A percentile compares a stretch with the other conserved stretches of the same genome.
phyloP scores from a whole-genome alignment of 2,113 vertebrate genomes.

The Chaetorhynchus papuensis region DNA sequence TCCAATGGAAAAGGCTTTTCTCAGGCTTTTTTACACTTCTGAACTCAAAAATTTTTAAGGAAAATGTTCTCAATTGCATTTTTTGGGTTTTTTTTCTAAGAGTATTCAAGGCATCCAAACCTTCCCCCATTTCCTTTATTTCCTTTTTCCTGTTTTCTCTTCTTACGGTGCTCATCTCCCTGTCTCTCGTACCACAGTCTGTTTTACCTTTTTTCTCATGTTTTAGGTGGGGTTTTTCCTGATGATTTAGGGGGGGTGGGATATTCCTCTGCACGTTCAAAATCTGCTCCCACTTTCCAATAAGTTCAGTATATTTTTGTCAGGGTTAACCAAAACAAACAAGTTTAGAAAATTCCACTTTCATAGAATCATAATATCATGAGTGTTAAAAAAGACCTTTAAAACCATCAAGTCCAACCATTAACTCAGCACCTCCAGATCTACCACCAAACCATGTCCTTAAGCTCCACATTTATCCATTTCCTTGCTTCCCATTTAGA shows the following conservation, averaged over 20 bases:
- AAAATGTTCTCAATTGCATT: not conserved
- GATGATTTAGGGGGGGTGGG: not conserved
- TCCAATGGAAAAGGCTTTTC: not conserved
- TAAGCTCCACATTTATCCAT: not conserved
- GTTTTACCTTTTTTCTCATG: not conserved
- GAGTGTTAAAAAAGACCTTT: not conserved
- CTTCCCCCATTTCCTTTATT: not conserved
- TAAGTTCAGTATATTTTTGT: not conserved
- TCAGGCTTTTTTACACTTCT: not conserved
- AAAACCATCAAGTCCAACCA: not conserved
- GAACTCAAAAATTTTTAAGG: not conserved
- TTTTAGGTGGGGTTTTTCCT: not conserved
- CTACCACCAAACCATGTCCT: not conserved
- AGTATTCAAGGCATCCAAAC: not conserved
- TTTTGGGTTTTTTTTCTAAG: fast-evolving
- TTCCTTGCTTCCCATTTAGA: not conserved
- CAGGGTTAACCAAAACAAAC: not conserved
- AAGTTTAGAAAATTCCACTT: not conserved
- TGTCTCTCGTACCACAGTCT: not conserved
- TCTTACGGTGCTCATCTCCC: not conserved
- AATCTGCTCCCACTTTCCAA: not conserved
- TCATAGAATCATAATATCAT: not conserved
- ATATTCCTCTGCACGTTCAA: not conserved
- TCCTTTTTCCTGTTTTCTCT: not conserved
- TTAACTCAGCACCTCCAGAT: not conserved